Percentiles rank a stretch among this genome's conserved stretches.
Conservation (phyloP, 2,888 invertebrate species). For the Perithous albicinctus region DNA sequence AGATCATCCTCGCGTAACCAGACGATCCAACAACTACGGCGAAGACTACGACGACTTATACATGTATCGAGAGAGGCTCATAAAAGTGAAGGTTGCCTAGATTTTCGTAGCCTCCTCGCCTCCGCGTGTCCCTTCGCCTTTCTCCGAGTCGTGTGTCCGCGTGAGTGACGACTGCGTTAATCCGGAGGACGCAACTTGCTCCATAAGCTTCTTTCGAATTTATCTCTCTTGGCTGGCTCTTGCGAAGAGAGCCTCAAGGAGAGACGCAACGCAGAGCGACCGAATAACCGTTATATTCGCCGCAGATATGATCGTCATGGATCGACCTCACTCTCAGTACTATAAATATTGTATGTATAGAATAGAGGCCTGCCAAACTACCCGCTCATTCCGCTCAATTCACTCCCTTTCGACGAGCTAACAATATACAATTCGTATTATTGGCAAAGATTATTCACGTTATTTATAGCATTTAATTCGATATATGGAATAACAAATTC, state of each 20-base stretch:
- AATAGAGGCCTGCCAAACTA: not conserved
- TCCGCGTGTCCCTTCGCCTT: conserved; percentile 71
- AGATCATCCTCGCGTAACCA: conserved; percentile 60
- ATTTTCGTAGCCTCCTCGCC: conserved; percentile 74
- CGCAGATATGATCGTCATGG: conserved; percentile 81
- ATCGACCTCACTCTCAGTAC: conserved; percentile 76
- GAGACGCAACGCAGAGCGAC: not conserved
- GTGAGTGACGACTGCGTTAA: not conserved
- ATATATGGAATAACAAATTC: not conserved
- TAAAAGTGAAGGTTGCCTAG: conserved; percentile 77
- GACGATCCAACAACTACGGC: conserved; percentile 51
- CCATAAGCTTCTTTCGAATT: conserved; percentile 1
- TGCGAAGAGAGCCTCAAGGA: conserved; percentile 19
- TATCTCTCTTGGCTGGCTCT: not conserved
- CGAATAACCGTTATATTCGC: conserved; percentile 29
- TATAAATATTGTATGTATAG: conserved; percentile 79
- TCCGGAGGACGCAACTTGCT: conserved; percentile 45
- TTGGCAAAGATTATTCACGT: too few relatives aligned
- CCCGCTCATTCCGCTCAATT: not conserved
- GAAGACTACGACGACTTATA: not conserved
- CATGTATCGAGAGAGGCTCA: conserved; percentile 64
- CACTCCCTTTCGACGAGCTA: not conserved
- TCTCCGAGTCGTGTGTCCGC: conserved; percentile 35
- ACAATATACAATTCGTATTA: not conserved
- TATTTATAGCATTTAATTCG: not conserved